Evolutionary conservation across 2,888 invertebrate species (phyloP).

Genomic region (Mythimna ferrago): DNA sequence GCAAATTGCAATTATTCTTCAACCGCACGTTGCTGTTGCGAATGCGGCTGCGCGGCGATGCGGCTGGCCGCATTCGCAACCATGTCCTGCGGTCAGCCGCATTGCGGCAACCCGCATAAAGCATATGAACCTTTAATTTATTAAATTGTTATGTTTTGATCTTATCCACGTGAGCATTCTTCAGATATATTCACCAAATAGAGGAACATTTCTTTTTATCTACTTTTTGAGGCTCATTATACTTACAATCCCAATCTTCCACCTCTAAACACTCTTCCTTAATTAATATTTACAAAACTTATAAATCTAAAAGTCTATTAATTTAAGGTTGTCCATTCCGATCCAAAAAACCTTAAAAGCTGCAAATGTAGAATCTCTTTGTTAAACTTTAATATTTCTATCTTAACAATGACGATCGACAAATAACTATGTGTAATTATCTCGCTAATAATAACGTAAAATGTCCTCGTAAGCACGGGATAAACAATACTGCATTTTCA

Average conservation of each 20-base stretch:
- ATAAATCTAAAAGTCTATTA: constrained; percentile 12
- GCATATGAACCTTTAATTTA: too few species aligned
- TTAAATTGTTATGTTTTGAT: constrained; percentile 10
- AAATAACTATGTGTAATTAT: constrained; percentile 71
- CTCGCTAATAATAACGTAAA: constrained; percentile 33
- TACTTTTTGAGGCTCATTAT: not conserved
- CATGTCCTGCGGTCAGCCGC: too few species aligned
- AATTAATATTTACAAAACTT: not conserved
- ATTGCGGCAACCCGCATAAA: too few species aligned
- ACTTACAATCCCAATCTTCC: not conserved
- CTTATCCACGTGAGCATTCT: not conserved
- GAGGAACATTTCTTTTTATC: not conserved
- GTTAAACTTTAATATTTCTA: constrained; percentile 39
- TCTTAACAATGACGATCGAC: constrained; percentile 67
- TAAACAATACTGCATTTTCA: constrained; percentile 11
- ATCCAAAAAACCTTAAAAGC: constrained; percentile 33
- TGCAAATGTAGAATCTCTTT: constrained; percentile 29
- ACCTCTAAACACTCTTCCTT: not conserved
- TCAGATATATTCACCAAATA: not conserved
- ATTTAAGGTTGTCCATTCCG: constrained; percentile 45
- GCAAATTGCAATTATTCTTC: too few species aligned
- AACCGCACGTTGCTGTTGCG: too few species aligned
- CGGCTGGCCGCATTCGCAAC: too few species aligned
- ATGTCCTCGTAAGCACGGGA: constrained; percentile 18
- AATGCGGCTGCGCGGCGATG: too few species aligned